phyloP scores from a whole-genome alignment of 2,797 vertebrate species.

The Perodicticus potto region DNA sequence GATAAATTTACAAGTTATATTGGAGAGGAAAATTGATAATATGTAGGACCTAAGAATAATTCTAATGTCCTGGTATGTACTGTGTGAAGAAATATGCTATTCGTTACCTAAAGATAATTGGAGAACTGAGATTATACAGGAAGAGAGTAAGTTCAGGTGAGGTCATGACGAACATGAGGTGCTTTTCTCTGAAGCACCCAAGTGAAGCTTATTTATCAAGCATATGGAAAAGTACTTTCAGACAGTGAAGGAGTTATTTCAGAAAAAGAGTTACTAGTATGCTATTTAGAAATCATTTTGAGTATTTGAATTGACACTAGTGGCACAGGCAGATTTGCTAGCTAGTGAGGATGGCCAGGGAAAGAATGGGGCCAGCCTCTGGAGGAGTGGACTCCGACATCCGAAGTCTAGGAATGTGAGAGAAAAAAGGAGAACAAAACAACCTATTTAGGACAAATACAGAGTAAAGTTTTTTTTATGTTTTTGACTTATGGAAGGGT shows the following conservation, averaged over 20 bases:
- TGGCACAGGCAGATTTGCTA: neutral
- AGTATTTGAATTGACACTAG: neutral
- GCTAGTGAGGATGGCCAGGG: neutral
- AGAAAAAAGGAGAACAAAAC: neutral
- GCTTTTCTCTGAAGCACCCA: neutral
- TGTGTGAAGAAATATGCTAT: neutral
- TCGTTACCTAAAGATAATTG: neutral
- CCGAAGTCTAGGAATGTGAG: neutral
- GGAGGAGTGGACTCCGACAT: neutral
- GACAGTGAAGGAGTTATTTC: neutral
- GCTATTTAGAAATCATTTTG: neutral
- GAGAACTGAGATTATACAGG: neutral
- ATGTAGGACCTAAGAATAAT: neutral
- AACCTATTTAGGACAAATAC: neutral
- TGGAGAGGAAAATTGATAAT: neutral
- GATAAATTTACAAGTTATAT: neutral
- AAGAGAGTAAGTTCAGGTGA: neutral
- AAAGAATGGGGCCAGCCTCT: neutral
- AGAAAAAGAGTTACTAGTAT: neutral
- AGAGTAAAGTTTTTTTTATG: neutral
- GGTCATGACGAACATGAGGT: neutral
- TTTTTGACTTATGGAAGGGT: neutral
- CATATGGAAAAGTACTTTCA: neutral
- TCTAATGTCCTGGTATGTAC: neutral
- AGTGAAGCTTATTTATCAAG: neutral